Percentiles rank a stretch among this genome's conserved stretches.
Conservation (phyloP, 2,113 vertebrate genomes). For the Ranitomeya variabilis region DNA sequence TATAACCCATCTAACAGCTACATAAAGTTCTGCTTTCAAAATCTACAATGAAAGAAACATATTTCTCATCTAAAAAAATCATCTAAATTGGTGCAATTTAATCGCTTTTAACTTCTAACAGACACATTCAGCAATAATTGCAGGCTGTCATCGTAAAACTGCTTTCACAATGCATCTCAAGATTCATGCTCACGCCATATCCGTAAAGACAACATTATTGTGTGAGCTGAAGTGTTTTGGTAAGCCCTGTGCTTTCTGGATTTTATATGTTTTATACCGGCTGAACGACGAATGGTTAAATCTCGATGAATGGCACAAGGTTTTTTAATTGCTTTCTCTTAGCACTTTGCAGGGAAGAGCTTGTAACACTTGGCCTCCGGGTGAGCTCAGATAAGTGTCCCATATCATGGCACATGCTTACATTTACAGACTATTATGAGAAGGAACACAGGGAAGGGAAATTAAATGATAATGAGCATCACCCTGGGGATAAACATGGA, state of each 20-base stretch:
- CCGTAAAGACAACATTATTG: constrained; percentile 50
- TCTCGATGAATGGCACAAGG: not conserved
- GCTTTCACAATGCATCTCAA: constrained; percentile 49
- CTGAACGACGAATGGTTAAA: not conserved
- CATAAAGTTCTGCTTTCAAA: constrained; percentile 49
- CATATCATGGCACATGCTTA: not conserved
- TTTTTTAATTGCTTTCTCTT: constrained; percentile 16
- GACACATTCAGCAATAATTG: constrained; percentile 57
- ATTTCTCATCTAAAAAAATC: constrained; percentile 35
- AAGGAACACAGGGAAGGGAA: not conserved
- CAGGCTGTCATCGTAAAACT: constrained; percentile 54
- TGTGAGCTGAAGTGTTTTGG: constrained; percentile 28
- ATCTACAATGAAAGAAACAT: constrained; percentile 50
- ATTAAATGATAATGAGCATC: not conserved
- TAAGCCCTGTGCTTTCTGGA: constrained; percentile 35
- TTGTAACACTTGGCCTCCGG: not conserved
- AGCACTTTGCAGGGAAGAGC: not conserved
- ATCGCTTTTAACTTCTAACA: constrained; percentile 47
- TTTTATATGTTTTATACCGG: not conserved
- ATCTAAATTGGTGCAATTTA: constrained; percentile 57
- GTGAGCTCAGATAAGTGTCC: not conserved
- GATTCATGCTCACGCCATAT: constrained; percentile 42
- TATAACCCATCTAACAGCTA: not conserved
- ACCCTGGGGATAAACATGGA: not conserved
- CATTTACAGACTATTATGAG: not conserved